Conservation (phyloP, 2,888 invertebrate species). For the Coleophora flavipennella region DNA sequence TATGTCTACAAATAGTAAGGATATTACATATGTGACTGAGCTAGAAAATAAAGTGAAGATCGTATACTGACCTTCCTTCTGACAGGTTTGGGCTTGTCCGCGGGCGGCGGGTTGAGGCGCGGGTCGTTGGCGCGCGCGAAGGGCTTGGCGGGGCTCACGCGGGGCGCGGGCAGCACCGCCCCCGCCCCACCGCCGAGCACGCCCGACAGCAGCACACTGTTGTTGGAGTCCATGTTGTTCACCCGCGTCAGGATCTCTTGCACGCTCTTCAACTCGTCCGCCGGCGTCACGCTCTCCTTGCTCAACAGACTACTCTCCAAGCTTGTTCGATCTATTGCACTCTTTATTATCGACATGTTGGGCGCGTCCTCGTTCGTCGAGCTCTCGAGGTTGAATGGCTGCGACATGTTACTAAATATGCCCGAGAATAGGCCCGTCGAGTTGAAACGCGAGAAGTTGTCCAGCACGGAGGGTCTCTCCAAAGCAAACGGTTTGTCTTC, state of each 20-base stretch:
- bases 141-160: conserved; percentile 23
- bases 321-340: conserved; percentile 67
- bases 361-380: conserved; percentile 55
- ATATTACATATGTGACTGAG: too few species aligned
- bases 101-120: conserved; percentile 58
- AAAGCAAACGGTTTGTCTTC: conserved; percentile 20
- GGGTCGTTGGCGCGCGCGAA: conserved; percentile 46
- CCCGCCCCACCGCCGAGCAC: conserved; percentile 33
- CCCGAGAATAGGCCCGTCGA: conserved; percentile 61
- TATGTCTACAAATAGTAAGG: too few species aligned
- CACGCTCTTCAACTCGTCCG: conserved; percentile 61
- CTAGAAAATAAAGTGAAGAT: not conserved
- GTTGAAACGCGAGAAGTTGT: conserved; percentile 47
- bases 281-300: conserved; percentile 47
- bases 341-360: conserved; percentile 63
- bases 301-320: conserved; percentile 59
- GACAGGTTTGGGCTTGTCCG: conserved; percentile 63
- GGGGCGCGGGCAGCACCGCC: conserved; percentile 23
- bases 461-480: conserved; percentile 41
- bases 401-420: conserved; percentile 56
- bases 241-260: conserved; percentile 65
- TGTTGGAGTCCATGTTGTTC: conserved; percentile 68
- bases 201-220: conserved; percentile 62
- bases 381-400: conserved; percentile 39
- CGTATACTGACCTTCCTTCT: conserved; percentile 59